Conservation (phyloP, 2,113 vertebrate species). For the Hemicordylus capensis region DNA sequence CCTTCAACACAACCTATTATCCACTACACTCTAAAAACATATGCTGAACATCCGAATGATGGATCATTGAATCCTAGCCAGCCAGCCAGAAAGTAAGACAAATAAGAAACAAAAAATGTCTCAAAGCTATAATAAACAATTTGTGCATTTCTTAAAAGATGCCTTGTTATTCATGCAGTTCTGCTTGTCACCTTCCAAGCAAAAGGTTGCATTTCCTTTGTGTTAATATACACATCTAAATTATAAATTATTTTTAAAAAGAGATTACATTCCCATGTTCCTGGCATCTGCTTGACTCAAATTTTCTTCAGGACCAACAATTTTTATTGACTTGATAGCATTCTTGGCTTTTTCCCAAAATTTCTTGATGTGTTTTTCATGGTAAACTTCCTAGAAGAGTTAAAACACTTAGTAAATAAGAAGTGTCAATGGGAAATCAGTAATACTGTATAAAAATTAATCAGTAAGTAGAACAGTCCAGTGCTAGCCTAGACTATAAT, state of each 20-base stretch:
- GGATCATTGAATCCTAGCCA: not conserved
- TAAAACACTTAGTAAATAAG: too few species aligned
- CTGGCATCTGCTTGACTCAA: slow-evolving; percentile 95
- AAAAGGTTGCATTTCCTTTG: not conserved
- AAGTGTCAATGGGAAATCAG: slow-evolving; percentile 41
- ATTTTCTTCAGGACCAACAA: slow-evolving; percentile 95
- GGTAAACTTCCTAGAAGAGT: slow-evolving; percentile 91
- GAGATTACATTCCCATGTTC: slow-evolving; percentile 96
- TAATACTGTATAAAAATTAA: not conserved
- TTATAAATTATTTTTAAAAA: slow-evolving; percentile 29
- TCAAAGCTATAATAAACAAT: not conserved
- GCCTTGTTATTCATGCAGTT: not conserved
- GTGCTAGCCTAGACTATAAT: not conserved
- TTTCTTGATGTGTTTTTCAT: slow-evolving; percentile 94
- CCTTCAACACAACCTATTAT: not conserved
- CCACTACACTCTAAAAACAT: not conserved
- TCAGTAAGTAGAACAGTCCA: not conserved
- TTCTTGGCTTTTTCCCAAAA: slow-evolving; percentile 92
- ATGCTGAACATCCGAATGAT: slow-evolving; percentile 14
- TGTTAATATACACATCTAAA: not conserved
- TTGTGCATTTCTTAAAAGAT: not conserved
- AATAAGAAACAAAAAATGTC: slow-evolving; percentile 5
- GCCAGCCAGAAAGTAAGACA: slow-evolving; percentile 15
- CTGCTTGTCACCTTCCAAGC: not conserved
- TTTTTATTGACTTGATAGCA: slow-evolving; percentile 86